A percentile compares a stretch with the other conserved stretches of the same genome.
phyloP scores from a whole-genome alignment of 1,140 invertebrate genomes.

The Eulimnadia texana region DNA sequence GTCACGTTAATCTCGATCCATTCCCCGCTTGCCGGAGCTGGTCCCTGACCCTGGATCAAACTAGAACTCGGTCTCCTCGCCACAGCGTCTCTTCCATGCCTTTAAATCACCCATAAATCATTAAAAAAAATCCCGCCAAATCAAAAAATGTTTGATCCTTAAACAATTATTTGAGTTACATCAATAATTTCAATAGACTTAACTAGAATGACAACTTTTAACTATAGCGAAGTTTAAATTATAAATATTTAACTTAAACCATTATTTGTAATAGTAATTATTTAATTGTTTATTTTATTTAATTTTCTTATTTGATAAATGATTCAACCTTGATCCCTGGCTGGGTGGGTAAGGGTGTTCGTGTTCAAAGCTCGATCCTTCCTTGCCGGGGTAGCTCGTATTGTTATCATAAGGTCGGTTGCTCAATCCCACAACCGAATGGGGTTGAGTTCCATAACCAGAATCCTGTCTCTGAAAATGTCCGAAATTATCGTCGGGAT shows the following conservation, averaged over 20 bases:
- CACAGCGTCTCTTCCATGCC: background rate
- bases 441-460: constrained; percentile 24
- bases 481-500: constrained; percentile 8
- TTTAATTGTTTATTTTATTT: background rate
- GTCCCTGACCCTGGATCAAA: background rate
- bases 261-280: background rate
- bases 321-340: background rate
- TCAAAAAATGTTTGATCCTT: too few species aligned
- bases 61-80: constrained; percentile 1
- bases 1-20: constrained; percentile 62
- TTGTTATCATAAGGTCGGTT: background rate
- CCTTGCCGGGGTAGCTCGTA: constrained; percentile 30
- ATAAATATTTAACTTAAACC: too few species aligned
- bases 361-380: constrained; percentile 51
- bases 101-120: background rate
- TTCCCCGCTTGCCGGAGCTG: constrained; percentile 28
- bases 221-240: too few species aligned
- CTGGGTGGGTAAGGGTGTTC: constrained; percentile 38
- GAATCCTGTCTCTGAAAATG: constrained; percentile 22
- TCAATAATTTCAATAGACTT: too few species aligned
- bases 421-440: constrained; percentile 17
- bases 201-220: too few species aligned
- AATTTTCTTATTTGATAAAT: background rate
- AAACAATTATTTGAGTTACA: too few species aligned
- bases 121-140: too few species aligned